These are phyloP conservation scores for Henicopernis longicauda DNA, from an alignment of 2,113 vertebrate species.

Conservation along the genomic window DNA sequence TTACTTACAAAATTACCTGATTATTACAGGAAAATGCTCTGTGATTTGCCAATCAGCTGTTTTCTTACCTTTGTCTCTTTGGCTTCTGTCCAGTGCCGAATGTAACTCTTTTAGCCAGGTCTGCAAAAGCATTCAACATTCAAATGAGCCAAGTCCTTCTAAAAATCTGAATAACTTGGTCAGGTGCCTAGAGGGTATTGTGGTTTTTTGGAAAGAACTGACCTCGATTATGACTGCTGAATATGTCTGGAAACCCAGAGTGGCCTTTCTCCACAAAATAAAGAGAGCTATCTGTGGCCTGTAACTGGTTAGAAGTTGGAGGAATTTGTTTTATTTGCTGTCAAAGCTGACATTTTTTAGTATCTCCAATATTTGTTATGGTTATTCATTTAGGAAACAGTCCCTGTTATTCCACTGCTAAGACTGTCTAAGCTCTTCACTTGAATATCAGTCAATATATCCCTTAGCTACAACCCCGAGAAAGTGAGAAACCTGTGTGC, in stretches of 20 bases:
- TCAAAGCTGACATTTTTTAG: not conserved
- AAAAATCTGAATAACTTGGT: not conserved
- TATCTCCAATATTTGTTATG: not conserved
- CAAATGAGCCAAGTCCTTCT: not conserved
- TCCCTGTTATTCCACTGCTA: not conserved
- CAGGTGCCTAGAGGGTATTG: not conserved
- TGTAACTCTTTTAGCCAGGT: not conserved
- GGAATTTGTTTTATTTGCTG: not conserved
- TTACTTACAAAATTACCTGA: not conserved
- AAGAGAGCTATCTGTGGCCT: not conserved
- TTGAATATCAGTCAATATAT: not conserved
- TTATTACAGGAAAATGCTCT: not conserved
- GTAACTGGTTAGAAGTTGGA: not conserved
- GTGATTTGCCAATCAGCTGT: not conserved
- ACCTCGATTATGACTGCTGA: not conserved
- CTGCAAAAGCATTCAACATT: not conserved
- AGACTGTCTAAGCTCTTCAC: not conserved
- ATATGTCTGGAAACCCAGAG: not conserved
- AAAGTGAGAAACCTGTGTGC: not conserved
- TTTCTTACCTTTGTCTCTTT: conserved; percentile 2
- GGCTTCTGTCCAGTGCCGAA: not conserved
- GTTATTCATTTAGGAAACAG: not conserved
- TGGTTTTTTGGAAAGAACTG: not conserved
- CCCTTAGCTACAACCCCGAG: not conserved
- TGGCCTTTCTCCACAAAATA: not conserved